phyloP scores from a whole-genome alignment of 2,113 vertebrate species.

The Zosterops pallidus region DNA sequence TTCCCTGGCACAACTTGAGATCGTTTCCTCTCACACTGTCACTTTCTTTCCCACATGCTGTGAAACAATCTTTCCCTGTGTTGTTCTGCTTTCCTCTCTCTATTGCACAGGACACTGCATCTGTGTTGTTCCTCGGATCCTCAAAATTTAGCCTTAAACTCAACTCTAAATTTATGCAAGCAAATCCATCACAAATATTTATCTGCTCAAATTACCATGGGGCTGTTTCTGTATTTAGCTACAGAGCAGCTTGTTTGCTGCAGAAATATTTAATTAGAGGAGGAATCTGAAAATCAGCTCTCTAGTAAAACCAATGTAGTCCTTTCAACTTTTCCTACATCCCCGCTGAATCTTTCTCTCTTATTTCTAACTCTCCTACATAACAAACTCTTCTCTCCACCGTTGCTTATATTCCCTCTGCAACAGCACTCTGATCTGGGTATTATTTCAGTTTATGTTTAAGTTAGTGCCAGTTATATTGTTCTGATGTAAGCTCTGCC shows the following conservation, averaged over 20 bases:
- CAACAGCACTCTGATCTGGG: neutral
- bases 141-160: conserved; percentile 25
- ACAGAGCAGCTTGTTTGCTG: neutral
- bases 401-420: neutral
- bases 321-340: neutral
- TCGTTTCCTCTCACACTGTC: neutral
- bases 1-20: neutral
- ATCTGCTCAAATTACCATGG: neutral
- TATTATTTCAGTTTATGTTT: neutral
- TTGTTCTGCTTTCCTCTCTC: neutral
- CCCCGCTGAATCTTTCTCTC: neutral
- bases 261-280: neutral
- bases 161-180: neutral
- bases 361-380: neutral
- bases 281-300: neutral
- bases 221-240: neutral
- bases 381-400: neutral
- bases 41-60: neutral
- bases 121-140: neutral
- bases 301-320: neutral
- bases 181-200: neutral
- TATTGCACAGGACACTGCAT: neutral
- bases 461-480: neutral
- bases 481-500: neutral
- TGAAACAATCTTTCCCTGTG: neutral